Evolutionary conservation across 2,113 vertebrate genomes (phyloP), one percentile per base, ranked within the genome.

Genomic region (Serilophus lunatus): DNA sequence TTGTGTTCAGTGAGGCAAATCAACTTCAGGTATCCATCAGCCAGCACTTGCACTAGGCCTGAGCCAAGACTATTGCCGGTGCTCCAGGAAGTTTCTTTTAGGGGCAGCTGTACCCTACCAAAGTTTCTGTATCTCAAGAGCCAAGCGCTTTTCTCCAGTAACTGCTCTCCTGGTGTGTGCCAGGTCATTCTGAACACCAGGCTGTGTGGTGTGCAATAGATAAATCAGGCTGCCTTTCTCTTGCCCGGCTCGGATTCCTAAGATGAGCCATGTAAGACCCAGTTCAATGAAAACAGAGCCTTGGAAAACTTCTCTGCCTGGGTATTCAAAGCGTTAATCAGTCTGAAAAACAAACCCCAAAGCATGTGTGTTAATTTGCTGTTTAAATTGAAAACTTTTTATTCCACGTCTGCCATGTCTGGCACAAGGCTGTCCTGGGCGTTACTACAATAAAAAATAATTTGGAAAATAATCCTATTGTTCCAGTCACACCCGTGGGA

Each of bases 381-480:
- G 77, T 91, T 97, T 90, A 94, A 92, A 87, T 78, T 88, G 90
- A 91, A 91, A 82, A 53, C 63, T 92, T 94, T 96, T 93, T 88
- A 82, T 94, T 80, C 71, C 87, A 77, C 23, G 66, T 82, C 71
- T 96, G 88, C 90, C 93, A 86, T 36, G 89, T 82, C 89, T 96
- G 87, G 89, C 94, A 95, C 54, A 88, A 92, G 82, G 82, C 87
- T 77, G 68, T 86, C 64, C 90, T 92, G 92, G 94, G 95, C 49
- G 51, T 97, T 88, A 82, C 92, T 70, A 83, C 85, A 93, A 86
- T 93, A 95, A 93, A 95, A 95, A 92, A 89, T 89, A 82, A 95
- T 95, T 94, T 90, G 88, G 94, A 94, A 96, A 96, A 86, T 90
- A 90, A 93, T 92, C 85, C 88, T 78, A 94, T 97, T 96, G 96